Evolutionary conservation across 2,797 vertebrate genomes (phyloP).

Genomic region (Pantherophis alleghaniensis): DNA sequence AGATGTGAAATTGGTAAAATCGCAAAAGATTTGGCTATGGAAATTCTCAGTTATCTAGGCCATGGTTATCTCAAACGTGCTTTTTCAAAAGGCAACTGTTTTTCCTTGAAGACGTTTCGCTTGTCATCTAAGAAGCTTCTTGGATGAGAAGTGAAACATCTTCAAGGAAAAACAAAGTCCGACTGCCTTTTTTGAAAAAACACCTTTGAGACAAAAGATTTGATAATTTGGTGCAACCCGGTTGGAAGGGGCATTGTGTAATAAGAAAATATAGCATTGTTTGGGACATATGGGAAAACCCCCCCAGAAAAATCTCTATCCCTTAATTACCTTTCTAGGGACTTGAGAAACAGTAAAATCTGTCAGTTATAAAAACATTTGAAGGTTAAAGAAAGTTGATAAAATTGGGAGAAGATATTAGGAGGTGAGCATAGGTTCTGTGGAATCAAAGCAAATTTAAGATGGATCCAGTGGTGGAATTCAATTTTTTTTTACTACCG

Average conservation of each 20-base stretch:
- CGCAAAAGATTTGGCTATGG: neutral
- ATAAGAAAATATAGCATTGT: neutral
- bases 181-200: neutral
- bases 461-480: neutral
- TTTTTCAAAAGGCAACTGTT: neutral
- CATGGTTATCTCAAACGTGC: neutral
- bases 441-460: neutral
- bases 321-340: neutral
- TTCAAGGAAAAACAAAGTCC: neutral
- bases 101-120: neutral
- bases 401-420: neutral
- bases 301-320: neutral
- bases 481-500: no score
- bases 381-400: neutral
- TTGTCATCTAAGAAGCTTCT: neutral
- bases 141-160: neutral
- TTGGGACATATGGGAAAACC: neutral
- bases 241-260: neutral
- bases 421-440: neutral
- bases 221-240: neutral
- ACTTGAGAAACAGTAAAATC: neutral
- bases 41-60: neutral
- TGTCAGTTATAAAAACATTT: neutral
- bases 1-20: neutral
- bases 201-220: neutral